Evolutionary conservation across 2,113 vertebrate species (phyloP).

Genomic region (Thryonomys swinderianus): DNA sequence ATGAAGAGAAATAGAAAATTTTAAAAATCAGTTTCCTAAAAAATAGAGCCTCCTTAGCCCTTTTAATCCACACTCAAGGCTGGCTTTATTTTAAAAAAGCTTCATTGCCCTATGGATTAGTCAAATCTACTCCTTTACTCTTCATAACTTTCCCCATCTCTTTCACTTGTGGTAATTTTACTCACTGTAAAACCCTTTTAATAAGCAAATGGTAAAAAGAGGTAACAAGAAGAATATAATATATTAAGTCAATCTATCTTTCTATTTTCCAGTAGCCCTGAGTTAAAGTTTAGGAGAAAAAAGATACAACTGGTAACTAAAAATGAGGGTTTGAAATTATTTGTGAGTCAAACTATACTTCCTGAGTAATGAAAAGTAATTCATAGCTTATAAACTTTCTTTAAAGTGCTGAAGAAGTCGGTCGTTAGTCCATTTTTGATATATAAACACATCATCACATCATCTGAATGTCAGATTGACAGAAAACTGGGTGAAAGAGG

Average conservation of each 20-base stretch:
- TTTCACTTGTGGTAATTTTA: neutral
- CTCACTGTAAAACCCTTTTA: neutral
- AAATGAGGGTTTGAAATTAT: neutral
- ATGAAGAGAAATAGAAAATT: neutral
- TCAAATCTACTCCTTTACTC: neutral
- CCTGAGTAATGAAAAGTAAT: neutral
- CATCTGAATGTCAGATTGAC: neutral
- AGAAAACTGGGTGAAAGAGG: neutral
- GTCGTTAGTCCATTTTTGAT: neutral
- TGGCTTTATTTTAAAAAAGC: slow-evolving; percentile 21
- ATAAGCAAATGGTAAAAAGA: neutral
- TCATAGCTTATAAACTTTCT: neutral
- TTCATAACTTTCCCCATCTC: neutral
- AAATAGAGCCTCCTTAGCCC: neutral
- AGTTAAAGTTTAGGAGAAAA: neutral
- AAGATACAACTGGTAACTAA: neutral
- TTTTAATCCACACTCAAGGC: neutral
- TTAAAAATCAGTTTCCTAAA: slow-evolving; percentile 55
- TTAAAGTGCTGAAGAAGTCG: neutral
- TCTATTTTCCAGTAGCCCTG: neutral
- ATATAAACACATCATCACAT: neutral
- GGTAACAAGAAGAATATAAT: neutral
- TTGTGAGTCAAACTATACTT: neutral
- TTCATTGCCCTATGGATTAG: neutral
- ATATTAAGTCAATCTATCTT: neutral